phyloP scores from a whole-genome alignment of 2,113 vertebrate species.

The Echinops telfairi region DNA sequence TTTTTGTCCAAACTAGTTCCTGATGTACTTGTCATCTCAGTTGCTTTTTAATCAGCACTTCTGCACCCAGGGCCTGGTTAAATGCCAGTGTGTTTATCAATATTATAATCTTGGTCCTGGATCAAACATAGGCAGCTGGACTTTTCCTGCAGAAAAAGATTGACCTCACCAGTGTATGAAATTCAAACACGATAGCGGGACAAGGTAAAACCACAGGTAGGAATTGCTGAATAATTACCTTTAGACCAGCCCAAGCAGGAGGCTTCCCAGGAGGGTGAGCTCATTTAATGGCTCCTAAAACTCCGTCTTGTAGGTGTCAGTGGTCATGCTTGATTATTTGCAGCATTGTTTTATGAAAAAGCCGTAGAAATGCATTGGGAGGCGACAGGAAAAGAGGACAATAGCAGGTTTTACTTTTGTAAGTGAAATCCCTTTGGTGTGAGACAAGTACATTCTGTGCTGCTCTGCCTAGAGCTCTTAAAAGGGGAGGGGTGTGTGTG shows the following conservation, averaged over 20 bases:
- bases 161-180: slow-evolving; percentile 86
- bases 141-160: slow-evolving; percentile 79
- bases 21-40: slow-evolving; percentile 12
- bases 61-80: not conserved
- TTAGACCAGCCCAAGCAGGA: slow-evolving; percentile 89
- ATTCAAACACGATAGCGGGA: slow-evolving; percentile 84
- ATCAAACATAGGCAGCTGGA: slow-evolving; percentile 63
- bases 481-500: slow-evolving; percentile 14
- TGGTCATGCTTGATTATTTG: slow-evolving; percentile 92
- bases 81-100: slow-evolving; percentile 34
- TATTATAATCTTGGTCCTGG: slow-evolving; percentile 53
- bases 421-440: slow-evolving; percentile 79
- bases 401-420: slow-evolving; percentile 83
- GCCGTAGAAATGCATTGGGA: slow-evolving; percentile 86
- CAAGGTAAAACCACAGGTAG: slow-evolving; percentile 90
- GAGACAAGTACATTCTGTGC: slow-evolving; percentile 71
- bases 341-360: slow-evolving; percentile 88
- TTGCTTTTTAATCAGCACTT: slow-evolving; percentile 52
- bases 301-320: slow-evolving; percentile 91
- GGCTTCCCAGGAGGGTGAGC: slow-evolving; percentile 89
- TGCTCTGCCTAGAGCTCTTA: slow-evolving; percentile 74
- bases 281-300: slow-evolving; percentile 92
- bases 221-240: slow-evolving; percentile 92
- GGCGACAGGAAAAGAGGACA: slow-evolving; percentile 78
- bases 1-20: slow-evolving; percentile 42